A percentile compares a stretch with the other conserved stretches of the same genome.
Evolutionary conservation across 2,113 vertebrate species (phyloP).

Genomic region (Ahaetulla prasina): DNA sequence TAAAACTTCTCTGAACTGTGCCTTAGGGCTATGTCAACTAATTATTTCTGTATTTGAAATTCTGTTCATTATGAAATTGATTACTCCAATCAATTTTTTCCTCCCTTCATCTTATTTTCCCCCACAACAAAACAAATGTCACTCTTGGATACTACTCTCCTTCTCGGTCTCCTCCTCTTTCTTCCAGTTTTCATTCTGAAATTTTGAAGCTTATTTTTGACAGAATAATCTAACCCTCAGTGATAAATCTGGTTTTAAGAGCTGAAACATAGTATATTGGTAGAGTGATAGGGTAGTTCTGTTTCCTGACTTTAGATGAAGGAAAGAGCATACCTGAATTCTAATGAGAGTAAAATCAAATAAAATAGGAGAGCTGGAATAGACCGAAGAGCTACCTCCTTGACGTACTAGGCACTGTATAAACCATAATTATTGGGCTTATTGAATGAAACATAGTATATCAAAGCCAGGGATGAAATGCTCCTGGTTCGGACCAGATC

Average conservation of each 20-base stretch:
- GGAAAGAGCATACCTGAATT: not conserved
- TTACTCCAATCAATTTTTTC: constrained; percentile 58
- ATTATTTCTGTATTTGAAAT: constrained; percentile 58
- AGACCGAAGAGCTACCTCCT: not conserved
- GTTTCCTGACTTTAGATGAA: not conserved
- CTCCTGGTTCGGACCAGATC: too few species aligned
- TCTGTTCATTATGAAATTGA: constrained; percentile 61
- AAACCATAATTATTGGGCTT: not conserved
- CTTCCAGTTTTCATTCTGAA: not conserved
- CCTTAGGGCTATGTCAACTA: constrained; percentile 46
- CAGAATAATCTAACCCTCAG: not conserved
- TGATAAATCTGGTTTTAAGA: not conserved
- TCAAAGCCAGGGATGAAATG: not conserved
- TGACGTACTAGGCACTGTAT: not conserved
- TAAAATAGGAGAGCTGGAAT: not conserved
- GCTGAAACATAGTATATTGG: not conserved
- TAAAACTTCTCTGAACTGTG: constrained; percentile 44
- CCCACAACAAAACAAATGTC: constrained; percentile 51
- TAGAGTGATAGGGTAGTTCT: not conserved
- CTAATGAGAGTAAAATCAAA: not conserved
- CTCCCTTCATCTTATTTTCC: constrained; percentile 34
- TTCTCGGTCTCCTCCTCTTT: not conserved
- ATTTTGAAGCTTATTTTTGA: not conserved
- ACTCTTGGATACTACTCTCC: constrained; percentile 45
- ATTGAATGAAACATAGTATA: not conserved